Percentiles rank a stretch among this genome's conserved stretches.
Conservation (phyloP, 2,888 invertebrate species). For the Archips crataeganus region DNA sequence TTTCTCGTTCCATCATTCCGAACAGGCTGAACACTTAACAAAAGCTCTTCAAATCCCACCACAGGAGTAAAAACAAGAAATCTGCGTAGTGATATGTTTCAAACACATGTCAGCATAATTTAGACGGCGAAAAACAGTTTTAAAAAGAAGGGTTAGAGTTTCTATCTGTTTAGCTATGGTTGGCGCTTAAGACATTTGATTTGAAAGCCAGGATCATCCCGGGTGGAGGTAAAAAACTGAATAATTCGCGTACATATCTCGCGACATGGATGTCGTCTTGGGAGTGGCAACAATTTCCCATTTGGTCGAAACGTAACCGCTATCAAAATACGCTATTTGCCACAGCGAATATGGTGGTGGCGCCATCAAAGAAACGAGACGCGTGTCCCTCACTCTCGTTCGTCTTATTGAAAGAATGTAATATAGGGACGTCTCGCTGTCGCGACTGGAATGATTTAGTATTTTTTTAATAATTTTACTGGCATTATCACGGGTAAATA, state of each 20-base stretch:
- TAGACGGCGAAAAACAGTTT: conserved; percentile 45
- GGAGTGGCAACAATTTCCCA: conserved; percentile 76
- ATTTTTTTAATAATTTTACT: not conserved
- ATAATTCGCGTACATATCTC: conserved; percentile 76
- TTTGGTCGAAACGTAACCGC: conserved; percentile 65
- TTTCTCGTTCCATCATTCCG: conserved; percentile 66
- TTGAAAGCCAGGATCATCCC: conserved; percentile 60
- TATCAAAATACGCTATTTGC: conserved; percentile 70
- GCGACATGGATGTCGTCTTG: conserved; percentile 70
- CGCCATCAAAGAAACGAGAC: conserved; percentile 41
- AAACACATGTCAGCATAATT: conserved; percentile 53
- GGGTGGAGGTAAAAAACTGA: conserved; percentile 75
- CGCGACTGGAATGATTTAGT: not conserved
- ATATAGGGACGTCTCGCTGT: conserved; percentile 2
- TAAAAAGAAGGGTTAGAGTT: conserved; percentile 39
- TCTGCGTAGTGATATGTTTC: conserved; percentile 57
- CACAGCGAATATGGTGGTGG: conserved; percentile 61
- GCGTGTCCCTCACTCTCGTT: not conserved
- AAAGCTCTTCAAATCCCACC: conserved; percentile 75
- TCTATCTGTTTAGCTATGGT: conserved; percentile 40
- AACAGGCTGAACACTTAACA: conserved; percentile 74
- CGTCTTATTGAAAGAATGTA: conserved; percentile 27
- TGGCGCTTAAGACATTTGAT: conserved; percentile 57
- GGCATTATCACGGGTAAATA: not conserved
- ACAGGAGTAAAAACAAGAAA: conserved; percentile 76